phyloP scores from a whole-genome alignment of 1,140 invertebrate genomes.

The Gerris buenoi region DNA sequence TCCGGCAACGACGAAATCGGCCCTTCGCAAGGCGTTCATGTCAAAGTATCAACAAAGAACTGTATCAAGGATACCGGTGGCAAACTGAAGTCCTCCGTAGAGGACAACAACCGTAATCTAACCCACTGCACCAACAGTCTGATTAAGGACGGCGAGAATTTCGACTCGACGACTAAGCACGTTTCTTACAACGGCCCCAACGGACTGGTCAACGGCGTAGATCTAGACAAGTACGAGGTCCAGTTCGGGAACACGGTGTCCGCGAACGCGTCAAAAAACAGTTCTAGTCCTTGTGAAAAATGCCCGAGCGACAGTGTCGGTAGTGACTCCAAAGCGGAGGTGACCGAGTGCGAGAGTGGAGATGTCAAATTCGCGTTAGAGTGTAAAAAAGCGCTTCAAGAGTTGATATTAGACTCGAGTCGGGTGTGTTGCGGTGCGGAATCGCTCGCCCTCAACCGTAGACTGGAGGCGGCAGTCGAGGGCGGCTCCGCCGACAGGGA shows the following conservation, averaged over 20 bases:
- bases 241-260: background rate
- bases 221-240: background rate
- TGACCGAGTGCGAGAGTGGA: background rate
- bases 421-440: background rate
- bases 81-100: slow-evolving; percentile 2
- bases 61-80: slow-evolving; percentile 6
- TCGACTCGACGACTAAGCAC: background rate
- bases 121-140: background rate
- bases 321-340: background rate
- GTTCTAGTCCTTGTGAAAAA: slow-evolving; percentile 17
- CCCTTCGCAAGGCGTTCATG: background rate
- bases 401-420: background rate
- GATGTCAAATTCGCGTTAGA: background rate
- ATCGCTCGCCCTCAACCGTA: background rate
- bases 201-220: slow-evolving; percentile 7
- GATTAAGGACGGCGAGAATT: background rate
- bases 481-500: background rate
- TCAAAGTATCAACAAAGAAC: slow-evolving; percentile 4
- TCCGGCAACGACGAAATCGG: slow-evolving; percentile 3
- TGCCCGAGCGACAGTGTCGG: background rate
- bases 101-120: slow-evolving; percentile 8
- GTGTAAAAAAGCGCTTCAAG: background rate
- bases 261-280: slow-evolving; percentile 3
- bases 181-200: slow-evolving; percentile 7
- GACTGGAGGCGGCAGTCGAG: background rate